These are phyloP conservation scores for Epinephelus moara DNA, from an alignment of 2,113 vertebrate genomes.

Conservation along the genomic window DNA sequence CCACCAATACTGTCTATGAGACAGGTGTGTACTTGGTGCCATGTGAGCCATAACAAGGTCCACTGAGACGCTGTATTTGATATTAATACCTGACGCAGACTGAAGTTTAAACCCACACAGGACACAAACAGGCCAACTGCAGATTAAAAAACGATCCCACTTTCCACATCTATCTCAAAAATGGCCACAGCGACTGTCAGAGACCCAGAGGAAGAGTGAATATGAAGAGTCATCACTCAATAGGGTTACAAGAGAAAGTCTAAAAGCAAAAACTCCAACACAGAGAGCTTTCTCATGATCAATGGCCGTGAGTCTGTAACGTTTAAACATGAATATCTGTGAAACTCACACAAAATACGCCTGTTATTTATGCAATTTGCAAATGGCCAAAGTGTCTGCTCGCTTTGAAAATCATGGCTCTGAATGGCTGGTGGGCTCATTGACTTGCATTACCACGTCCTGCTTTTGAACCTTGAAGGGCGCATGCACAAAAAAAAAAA, in stretches of 20 bases:
- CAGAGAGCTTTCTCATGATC: no score
- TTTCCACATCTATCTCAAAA: background rate
- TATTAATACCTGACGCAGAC: background rate
- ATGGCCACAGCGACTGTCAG: background rate
- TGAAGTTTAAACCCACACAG: background rate
- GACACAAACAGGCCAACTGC: background rate
- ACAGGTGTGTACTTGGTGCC: no score
- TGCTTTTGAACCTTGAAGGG: conserved; percentile 64
- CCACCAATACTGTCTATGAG: no score
- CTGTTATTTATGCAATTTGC: conserved; percentile 7
- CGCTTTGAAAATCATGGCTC: conserved; percentile 16
- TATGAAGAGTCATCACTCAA: background rate
- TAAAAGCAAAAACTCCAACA: background rate
- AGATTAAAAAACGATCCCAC: background rate
- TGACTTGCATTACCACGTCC: conserved; percentile 55
- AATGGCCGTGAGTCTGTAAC: background rate
- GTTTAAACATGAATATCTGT: background rate
- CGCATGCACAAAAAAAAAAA: conserved; percentile 13
- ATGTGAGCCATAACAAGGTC: background rate
- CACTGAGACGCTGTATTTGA: background rate
- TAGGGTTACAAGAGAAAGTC: background rate
- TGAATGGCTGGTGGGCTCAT: conserved; percentile 51
- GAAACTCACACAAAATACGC: no score
- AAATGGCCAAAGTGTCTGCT: conserved; percentile 16
- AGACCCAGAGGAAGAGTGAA: background rate